Base-by-base conservation (phyloP, 2,888 invertebrate genomes). In the Dascillus cervinus region DNA sequence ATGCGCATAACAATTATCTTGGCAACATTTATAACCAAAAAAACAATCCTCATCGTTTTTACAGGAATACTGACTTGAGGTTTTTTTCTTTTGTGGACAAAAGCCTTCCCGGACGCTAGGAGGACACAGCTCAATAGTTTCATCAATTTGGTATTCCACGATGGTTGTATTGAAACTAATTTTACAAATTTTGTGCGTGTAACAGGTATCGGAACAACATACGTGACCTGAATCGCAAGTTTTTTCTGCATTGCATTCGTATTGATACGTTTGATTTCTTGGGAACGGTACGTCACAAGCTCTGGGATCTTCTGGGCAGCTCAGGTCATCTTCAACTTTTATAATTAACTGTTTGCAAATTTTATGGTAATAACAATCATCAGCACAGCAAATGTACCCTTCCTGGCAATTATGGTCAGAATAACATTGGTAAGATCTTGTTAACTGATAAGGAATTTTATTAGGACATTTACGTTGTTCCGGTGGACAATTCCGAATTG, bases 21-120 rank as follows among this genome's bases (percentile, higher is more conserved):
- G 2, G 20, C 41, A 41, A 14, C 41, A 41, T 13, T 26, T 14
- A 23, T 34, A 41, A 11, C 37, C 37, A 4, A 8, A 13, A 11
- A 29, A 25, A 12, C 41, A 41, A 3, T 32, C 13, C 2, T 20
- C 11, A 11, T 34, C 29, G 5, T 10, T 15, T 5, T 23, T 29
- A 12, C 41, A 41, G 2, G 21, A 14, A 9, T 37, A 22, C 12
- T 11, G 13, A n/a, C n/a, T 3, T n/a, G 26, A 11, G 4, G 29
- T 28, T 8, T 17, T 14, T 3, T 27, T 22, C 2, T n/a, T 17
- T 8, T 23, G 14, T 14, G 23, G 11, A 9, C 30, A 30, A 11
- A 4, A 11, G 11, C 23, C 17, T n/a, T n/a, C 23, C 11, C 22
- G 10, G 3, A 22, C n/a, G 5, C 17, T 15, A 2, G 11, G 10